Evolutionary conservation across 1,140 invertebrate genomes (phyloP), one percentile per base, ranked within the genome.

Genomic region (Drosophila lowei): DNA sequence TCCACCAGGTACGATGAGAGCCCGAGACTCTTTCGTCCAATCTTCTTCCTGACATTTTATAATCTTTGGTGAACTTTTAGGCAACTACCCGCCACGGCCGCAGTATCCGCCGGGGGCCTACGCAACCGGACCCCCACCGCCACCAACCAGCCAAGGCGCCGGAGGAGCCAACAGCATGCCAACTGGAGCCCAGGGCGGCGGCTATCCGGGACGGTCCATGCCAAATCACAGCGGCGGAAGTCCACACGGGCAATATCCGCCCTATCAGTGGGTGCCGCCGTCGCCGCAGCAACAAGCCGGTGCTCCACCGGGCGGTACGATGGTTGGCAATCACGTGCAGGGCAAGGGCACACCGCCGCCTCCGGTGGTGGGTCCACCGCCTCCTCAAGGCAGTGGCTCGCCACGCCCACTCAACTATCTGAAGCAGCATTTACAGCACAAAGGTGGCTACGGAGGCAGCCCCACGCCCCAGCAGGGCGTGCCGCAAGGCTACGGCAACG

Each of bases 391-490:
- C 18, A 77, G 79, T 54, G 89, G 90, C 13, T 92, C 91, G 6
- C 92, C 93, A 15, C 91, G 93, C 52, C 93, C 92, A 6, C 56
- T 91, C 2, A 92, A 94, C 90, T 95, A 95, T 92, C 92, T 95
- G 81, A 95, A 95, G 86, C 94, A 95, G 75, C 95, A 95, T 92
- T 92, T 94, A 77, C 93, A 94, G 91, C 93, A 94, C 89, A 94
- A 95, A 91, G 93, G 94, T 85, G 92, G 93, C 70, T 93, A 93
- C 88, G 91, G 91, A 65, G 81, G 88, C 90, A 92, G 93, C 60
- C 93, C 93, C 41, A 93, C 94, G 44, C 93, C 94, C 21, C 93
- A 94, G 42, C 93, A 93, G 89, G 65, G 65, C 18, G 18, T 18
- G 11, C 93, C 94, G 28, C 93, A 93, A 86, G 92, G 92, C 50